A percentile compares a stretch with the other conserved stretches of the same genome.
These are phyloP conservation scores for Cettia cetti DNA, from an alignment of 2,113 vertebrate species.

Conservation along the genomic window DNA sequence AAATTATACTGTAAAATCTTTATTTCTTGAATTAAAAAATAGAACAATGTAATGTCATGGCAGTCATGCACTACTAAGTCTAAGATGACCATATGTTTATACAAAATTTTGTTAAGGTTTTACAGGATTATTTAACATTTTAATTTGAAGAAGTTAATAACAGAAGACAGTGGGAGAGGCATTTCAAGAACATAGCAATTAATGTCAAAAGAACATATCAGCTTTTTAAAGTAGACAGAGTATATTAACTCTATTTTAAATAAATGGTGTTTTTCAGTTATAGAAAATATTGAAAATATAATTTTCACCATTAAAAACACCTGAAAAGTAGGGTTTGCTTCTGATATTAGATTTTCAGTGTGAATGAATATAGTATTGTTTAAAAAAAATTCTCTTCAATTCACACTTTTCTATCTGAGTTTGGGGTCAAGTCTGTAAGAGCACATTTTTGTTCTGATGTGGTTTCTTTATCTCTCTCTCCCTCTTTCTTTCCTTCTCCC, in stretches of 20 bases:
- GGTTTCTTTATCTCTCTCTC: fast-evolving
- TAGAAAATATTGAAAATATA: neutral
- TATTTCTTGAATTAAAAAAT: neutral
- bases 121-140: neutral
- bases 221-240: neutral
- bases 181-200: neutral
- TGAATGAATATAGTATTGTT: neutral
- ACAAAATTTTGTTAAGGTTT: neutral
- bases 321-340: neutral
- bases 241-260: neutral
- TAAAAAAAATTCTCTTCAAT: neutral
- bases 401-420: neutral
- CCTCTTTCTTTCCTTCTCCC: no score
- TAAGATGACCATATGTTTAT: neutral
- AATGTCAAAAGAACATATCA: neutral
- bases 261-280: neutral
- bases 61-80: neutral
- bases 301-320: neutral
- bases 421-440: neutral
- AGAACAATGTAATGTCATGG: neutral
- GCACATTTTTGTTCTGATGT: neutral
- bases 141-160: neutral
- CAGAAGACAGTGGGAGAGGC: neutral
- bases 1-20: neutral
- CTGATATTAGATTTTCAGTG: neutral